These are phyloP conservation scores for Andrena hattorfiana DNA, from an alignment of 2,888 invertebrate genomes.

Conservation along the genomic window DNA sequence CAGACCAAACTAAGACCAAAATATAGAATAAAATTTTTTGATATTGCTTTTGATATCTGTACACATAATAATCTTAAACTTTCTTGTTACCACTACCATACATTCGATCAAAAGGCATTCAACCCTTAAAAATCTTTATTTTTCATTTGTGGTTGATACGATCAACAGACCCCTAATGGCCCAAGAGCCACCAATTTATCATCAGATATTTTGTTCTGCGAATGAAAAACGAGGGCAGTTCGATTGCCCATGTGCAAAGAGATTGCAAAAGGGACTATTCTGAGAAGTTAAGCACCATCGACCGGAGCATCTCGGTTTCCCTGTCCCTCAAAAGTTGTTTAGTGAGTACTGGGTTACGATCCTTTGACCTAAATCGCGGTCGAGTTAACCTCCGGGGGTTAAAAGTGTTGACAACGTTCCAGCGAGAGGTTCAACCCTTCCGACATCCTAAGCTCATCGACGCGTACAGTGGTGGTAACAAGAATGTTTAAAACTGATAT, in stretches of 20 bases:
- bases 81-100: too few species aligned
- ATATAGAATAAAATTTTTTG: too few species aligned
- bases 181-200: neutral
- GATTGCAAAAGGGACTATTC: neutral
- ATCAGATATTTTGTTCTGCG: neutral
- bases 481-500: conserved; percentile 21
- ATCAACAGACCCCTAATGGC: too few species aligned
- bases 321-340: conserved; percentile 11
- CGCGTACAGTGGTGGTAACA: neutral
- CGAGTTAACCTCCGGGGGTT: neutral
- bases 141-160: too few species aligned
- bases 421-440: conserved; percentile 10
- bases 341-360: neutral
- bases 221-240: neutral
- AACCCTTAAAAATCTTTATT: too few species aligned
- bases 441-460: conserved; percentile 4
- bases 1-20: too few species aligned
- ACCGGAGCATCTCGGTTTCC: neutral
- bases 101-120: too few species aligned
- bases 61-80: too few species aligned
- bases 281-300: conserved; percentile 2
- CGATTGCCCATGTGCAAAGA: neutral
- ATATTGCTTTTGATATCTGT: too few species aligned
- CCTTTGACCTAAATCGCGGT: neutral
- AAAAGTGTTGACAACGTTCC: conserved; percentile 7